phyloP scores from a whole-genome alignment of 2,797 vertebrate species.

The Xenops minutus region DNA sequence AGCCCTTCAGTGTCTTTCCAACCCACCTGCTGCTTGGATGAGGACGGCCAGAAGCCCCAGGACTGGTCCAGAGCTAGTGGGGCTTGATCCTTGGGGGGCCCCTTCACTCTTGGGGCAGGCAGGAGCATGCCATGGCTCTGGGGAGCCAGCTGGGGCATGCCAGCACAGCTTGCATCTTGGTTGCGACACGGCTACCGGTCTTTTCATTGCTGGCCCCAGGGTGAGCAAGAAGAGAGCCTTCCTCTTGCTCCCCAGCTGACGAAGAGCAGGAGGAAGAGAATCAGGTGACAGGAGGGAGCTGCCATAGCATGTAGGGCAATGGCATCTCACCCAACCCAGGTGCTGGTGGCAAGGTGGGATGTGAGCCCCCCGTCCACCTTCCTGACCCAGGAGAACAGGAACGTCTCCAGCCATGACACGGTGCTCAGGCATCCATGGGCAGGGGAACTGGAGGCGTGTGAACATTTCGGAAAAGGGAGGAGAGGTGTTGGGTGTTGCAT shows the following conservation, averaged over 20 bases:
- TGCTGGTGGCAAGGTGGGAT: neutral
- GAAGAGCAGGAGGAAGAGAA: neutral
- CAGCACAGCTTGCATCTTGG: neutral
- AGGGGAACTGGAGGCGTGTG: neutral
- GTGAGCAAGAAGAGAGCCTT: neutral
- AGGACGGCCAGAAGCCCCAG: neutral
- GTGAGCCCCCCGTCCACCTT: accelerated
- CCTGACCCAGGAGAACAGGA: neutral
- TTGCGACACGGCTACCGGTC: neutral
- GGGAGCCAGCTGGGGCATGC: accelerated
- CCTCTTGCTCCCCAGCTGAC: neutral
- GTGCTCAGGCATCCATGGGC: neutral
- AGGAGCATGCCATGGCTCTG: accelerated
- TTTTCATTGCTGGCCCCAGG: neutral
- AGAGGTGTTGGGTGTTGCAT: neutral
- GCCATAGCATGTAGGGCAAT: accelerated
- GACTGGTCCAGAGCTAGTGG: accelerated
- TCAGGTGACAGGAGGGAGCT: neutral
- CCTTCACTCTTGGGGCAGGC: accelerated
- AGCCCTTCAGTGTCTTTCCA: neutral
- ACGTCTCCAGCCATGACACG: accelerated
- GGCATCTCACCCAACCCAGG: neutral
- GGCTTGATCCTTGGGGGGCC: neutral
- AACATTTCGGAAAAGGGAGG: neutral
- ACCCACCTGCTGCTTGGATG: neutral